Conservation (phyloP, 1,140 invertebrate genomes). For the Cephus cinctus region DNA sequence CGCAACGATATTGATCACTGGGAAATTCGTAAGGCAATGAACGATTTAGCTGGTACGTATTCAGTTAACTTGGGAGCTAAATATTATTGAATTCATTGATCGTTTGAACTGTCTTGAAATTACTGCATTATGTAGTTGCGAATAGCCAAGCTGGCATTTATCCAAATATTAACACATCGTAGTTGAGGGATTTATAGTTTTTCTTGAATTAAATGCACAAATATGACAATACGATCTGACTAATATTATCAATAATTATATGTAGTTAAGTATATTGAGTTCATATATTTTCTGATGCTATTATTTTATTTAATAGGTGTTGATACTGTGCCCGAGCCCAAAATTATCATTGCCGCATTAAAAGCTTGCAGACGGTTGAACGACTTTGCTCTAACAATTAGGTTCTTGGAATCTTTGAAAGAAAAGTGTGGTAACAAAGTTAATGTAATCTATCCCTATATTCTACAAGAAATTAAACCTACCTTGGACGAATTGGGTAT, state of each 20-base stretch:
- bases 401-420: constrained; percentile 91
- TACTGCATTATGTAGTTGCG: no score
- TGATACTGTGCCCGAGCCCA: constrained; percentile 95
- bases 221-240: no score
- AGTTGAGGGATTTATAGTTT: not conserved
- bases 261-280: no score
- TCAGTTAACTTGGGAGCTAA: no score
- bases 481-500: constrained; percentile 93
- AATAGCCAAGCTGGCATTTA: no score
- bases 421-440: constrained; percentile 83
- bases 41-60: constrained; percentile 62
- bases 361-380: constrained; percentile 91
- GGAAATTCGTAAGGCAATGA: constrained; percentile 90
- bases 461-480: constrained; percentile 90
- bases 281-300: no score
- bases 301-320: constrained; percentile 63
- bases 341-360: constrained; percentile 87
- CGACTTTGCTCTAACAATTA: constrained; percentile 88
- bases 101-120: no score
- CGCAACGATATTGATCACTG: constrained; percentile 91
- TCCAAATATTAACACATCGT: no score
- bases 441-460: constrained; percentile 86
- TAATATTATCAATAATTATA: no score
- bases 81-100: no score
- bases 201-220: not conserved